Evolutionary conservation across 2,888 invertebrate genomes (phyloP), one percentile per base, ranked within the genome.

Genomic region (Amaurobius ferox): DNA sequence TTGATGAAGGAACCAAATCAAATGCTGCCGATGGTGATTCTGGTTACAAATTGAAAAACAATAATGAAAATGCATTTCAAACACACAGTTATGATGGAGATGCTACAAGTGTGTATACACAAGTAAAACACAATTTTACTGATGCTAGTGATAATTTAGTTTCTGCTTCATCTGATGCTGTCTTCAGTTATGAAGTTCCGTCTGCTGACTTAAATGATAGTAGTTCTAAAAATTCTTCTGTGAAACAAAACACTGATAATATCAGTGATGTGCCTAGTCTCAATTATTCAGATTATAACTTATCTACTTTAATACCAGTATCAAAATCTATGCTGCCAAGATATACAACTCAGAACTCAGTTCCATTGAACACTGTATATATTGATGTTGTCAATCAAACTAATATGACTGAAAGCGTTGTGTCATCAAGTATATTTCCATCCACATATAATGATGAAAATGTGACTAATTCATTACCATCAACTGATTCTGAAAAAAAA

Each of bases 121-220:
- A 66, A 7, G 28, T 40, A 5, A 70, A 68, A 13, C 72, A 74
- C 35, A 79, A 79, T 70, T 79, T 86, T 64, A 86, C 74, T 44
- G 86, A 86, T 64, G 29, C 44, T 48, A 11, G 26, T n/a, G 44
- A 79, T 48, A 67, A 66, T 68, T 72, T 72, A n/a, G 55, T 79
- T 74, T 32, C 74, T 62, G 67, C 67, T 11, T 61, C 86, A 44
- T 86, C 86, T 32, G 79, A 86, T 70, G 62, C 79, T 28, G 40
- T 86, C 30, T 73, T 85, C 40, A 83, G 77, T 35, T 83, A 83
- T 72, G 40, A 78, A 61, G 48, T 32, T 55, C 73, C 77, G 40
- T 44, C 70, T 19, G 55, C 29, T 72, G 29, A 13, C n/a, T 32
- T 35, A 5, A 68, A 71, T 39, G 29, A 35, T 19, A 55, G 68